Evolutionary conservation across 2,888 invertebrate genomes (phyloP), one percentile per base, ranked within the genome.

Genomic region (Rhyacophila evoluta): DNA sequence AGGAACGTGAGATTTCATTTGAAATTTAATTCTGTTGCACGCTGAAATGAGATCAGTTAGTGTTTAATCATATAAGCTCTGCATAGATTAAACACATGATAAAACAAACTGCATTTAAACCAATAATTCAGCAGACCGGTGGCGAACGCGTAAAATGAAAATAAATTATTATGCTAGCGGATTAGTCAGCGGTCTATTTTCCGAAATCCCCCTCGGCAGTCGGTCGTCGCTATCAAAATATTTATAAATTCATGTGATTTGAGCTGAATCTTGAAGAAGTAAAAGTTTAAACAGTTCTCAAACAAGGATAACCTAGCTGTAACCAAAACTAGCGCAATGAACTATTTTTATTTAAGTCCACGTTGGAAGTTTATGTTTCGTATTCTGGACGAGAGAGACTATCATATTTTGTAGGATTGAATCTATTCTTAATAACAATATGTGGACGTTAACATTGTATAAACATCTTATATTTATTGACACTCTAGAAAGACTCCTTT

Each of bases 21-120:
- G 55, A 55, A 55, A 55, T 19, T 55, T 12, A 4, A 33, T 6
- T 33, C 29, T 25, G 55, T 19, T 55, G 55, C 55, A 25, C 3
- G 55, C 19, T 4, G 55, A 55, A 55, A 55, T 55, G 10, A 19
- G 55, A 19, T 55, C 55, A 19, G 19, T 55, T 55, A 19, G 19
- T 55, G 55, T 55, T 10, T 55, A 55, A 55, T 55, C 55, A 15
- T 19, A 19, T 19, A 19, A 55, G 55, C 55, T 55, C 19, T 55
- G 8, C 55, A 19, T 55, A 19, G 25, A 55, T 55, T 55, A 55
- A 55, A 55, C 10, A 25, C 55, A 55, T 19, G 55, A 19, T 55
- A 25, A 19, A 55, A 55, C 55, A 55, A 55, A 55, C 55, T 55
- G 55, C 55, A 55, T 55, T 19, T 55, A 55, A 55, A 55, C 15